phyloP scores from a whole-genome alignment of 2,888 invertebrate species.

The Cyclophora albipunctata region DNA sequence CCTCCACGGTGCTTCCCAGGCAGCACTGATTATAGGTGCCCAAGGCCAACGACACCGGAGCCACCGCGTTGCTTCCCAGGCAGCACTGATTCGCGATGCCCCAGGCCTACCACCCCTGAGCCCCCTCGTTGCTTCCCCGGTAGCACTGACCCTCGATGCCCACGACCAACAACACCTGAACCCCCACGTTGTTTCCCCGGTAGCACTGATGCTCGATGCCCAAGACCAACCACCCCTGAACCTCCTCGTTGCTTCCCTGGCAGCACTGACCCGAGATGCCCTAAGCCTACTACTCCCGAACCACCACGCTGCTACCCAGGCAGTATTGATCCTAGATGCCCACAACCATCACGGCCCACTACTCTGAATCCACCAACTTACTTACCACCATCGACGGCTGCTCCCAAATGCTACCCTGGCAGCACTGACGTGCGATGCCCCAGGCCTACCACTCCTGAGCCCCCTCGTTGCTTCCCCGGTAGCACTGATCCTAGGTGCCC shows the following conservation, averaged over 20 bases:
- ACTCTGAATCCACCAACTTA: constrained; percentile 12
- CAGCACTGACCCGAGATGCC: constrained; percentile 29
- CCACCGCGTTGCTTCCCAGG: constrained; percentile 29
- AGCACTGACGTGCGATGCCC: constrained; percentile 21
- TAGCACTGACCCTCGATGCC: constrained; percentile 31
- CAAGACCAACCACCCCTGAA: constrained; percentile 23
- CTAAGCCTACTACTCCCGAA: constrained; percentile 19
- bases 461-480: constrained; percentile 37
- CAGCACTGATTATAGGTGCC: constrained; percentile 32
- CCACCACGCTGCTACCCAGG: constrained; percentile 30
- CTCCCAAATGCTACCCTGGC: constrained; percentile 24
- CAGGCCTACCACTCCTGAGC: constrained; percentile 21
- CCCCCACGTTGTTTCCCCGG: constrained; percentile 19
- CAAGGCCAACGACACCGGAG: constrained; percentile 19
- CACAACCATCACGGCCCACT: constrained; percentile 8
- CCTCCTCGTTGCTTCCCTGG: constrained; percentile 33
- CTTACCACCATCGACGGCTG: constrained; percentile 26
- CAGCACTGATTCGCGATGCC: constrained; percentile 20
- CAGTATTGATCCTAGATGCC: constrained; percentile 26
- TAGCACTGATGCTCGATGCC: constrained; percentile 30
- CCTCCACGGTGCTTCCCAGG: constrained; percentile 29
- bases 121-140: constrained; percentile 18
- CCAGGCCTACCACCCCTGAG: constrained; percentile 13
- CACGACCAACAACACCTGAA: constrained; percentile 19
- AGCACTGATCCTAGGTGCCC: constrained; percentile 36